Conservation (phyloP, 2,888 invertebrate species). For the Nezara viridula region DNA sequence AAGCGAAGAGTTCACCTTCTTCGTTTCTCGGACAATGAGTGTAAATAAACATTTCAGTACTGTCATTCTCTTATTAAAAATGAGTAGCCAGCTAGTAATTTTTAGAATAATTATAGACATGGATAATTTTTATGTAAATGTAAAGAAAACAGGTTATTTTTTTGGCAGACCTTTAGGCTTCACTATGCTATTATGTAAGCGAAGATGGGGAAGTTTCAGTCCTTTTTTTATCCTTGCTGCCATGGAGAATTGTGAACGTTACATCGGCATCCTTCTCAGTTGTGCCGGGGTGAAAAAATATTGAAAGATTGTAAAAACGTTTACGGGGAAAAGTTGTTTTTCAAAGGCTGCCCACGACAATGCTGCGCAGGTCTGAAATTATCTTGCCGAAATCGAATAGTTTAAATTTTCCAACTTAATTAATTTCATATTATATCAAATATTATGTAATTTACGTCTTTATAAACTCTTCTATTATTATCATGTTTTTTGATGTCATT, state of each 20-base stretch:
- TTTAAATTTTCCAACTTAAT: background rate
- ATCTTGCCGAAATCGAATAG: background rate
- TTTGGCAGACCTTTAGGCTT: too few species aligned
- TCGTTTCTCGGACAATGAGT: too few species aligned
- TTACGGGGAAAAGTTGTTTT: slow-evolving; percentile 7
- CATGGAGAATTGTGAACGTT: slow-evolving; percentile 1
- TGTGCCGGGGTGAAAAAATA: background rate
- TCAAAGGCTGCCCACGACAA: background rate
- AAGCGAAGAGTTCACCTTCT: too few species aligned
- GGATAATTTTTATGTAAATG: too few species aligned
- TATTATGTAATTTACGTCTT: too few species aligned
- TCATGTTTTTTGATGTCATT: too few species aligned
- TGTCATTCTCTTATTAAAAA: too few species aligned
- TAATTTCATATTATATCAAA: background rate
- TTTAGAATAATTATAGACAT: too few species aligned
- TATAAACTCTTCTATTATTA: too few species aligned
- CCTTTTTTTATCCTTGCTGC: background rate
- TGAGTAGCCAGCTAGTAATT: too few species aligned
- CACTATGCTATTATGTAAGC: slow-evolving; percentile 6
- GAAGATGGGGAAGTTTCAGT: background rate
- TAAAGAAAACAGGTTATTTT: too few species aligned
- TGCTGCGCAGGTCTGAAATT: background rate
- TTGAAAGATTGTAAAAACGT: slow-evolving; percentile 1
- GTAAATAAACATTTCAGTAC: too few species aligned
- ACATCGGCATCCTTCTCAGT: slow-evolving; percentile 7